Conservation (phyloP, 2,113 vertebrate species). For the Halcyon malimbica region DNA sequence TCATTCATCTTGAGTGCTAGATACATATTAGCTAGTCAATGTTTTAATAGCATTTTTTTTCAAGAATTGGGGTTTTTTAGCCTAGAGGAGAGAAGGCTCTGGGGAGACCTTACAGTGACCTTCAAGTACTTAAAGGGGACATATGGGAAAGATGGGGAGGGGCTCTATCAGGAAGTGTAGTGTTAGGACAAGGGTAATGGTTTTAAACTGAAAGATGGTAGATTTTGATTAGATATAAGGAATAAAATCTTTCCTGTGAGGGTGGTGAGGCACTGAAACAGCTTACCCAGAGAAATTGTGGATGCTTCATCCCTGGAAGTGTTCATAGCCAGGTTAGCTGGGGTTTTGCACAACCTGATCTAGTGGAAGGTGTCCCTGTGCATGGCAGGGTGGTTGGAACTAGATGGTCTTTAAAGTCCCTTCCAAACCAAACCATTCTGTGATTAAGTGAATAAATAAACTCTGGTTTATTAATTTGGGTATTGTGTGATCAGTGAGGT, state of each 20-base stretch:
- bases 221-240: background rate
- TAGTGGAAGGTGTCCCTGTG: background rate
- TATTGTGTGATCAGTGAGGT: background rate
- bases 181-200: background rate
- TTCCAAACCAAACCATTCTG: background rate
- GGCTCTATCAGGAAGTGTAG: background rate
- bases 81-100: background rate
- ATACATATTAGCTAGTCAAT: background rate
- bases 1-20: background rate
- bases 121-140: background rate
- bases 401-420: background rate
- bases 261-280: background rate
- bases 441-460: background rate
- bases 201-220: background rate
- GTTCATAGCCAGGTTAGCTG: background rate
- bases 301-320: background rate
- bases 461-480: background rate
- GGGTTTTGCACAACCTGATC: background rate
- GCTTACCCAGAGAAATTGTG: background rate
- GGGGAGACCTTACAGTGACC: background rate
- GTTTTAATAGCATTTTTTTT: background rate
- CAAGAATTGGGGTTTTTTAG: background rate
- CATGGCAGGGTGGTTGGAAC: background rate
- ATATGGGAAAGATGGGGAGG: background rate
- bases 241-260: background rate